Evolutionary conservation across 2,113 vertebrate species (phyloP).

Genomic region (Forbesichthys papilliferus): DNA sequence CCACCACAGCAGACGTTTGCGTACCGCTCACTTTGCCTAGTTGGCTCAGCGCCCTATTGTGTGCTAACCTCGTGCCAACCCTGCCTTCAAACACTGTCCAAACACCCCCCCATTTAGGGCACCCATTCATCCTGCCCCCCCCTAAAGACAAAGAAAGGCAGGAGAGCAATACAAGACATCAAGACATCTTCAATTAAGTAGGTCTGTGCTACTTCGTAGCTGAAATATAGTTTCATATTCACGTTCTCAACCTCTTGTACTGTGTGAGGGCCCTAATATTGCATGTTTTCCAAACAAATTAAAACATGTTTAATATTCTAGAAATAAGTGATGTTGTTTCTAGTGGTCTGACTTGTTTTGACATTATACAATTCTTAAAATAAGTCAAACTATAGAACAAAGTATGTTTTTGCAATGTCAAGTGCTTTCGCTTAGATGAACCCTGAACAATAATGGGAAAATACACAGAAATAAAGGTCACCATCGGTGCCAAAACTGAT

Average conservation of each 20-base stretch:
- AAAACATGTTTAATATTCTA: too few relatives aligned
- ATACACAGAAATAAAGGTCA: background rate
- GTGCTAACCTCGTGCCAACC: conserved; percentile 27
- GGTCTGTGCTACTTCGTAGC: too few relatives aligned
- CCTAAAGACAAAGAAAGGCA: background rate
- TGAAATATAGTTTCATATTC: too few relatives aligned
- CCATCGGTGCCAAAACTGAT: background rate
- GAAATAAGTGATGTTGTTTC: too few relatives aligned
- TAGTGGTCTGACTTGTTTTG: too few relatives aligned
- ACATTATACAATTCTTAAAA: too few relatives aligned
- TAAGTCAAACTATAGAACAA: too few relatives aligned
- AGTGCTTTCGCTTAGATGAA: background rate
- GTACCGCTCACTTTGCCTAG: conserved; percentile 21
- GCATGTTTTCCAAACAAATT: too few relatives aligned
- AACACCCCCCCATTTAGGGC: conserved; percentile 38
- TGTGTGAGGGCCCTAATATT: too few relatives aligned
- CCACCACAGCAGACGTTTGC: background rate
- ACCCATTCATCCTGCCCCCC: conserved; percentile 15
- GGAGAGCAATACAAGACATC: background rate
- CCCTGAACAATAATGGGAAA: conserved; percentile 2
- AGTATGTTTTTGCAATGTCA: too few relatives aligned
- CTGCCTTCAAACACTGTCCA: conserved; percentile 30
- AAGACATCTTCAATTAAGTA: background rate
- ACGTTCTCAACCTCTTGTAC: too few relatives aligned
- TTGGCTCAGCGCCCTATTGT: conserved; percentile 41